These are phyloP conservation scores for Anguilla obscura DNA, from an alignment of 2,797 vertebrate species.

Conservation along the genomic window DNA sequence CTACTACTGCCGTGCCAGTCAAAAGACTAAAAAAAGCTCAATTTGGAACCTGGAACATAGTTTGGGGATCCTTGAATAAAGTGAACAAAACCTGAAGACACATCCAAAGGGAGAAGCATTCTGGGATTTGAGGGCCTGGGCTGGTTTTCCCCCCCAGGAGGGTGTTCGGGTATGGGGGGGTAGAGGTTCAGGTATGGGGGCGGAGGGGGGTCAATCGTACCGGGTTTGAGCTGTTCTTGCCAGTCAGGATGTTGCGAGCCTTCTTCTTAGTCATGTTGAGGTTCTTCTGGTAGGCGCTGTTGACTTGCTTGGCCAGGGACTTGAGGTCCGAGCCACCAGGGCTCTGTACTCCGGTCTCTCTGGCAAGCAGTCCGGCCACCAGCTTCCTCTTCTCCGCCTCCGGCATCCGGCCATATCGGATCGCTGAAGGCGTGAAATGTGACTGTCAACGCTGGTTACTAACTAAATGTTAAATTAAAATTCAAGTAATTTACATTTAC, in stretches of 20 bases:
- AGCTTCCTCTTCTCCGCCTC: conserved; percentile 97
- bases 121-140: not conserved
- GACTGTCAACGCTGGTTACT: not conserved
- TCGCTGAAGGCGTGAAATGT: conserved; percentile 70
- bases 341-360: conserved; percentile 76
- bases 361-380: conserved; percentile 87
- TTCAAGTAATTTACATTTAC: too few species aligned
- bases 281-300: conserved; percentile 93
- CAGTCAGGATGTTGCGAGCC: conserved; percentile 91
- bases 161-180: not conserved
- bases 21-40: not conserved
- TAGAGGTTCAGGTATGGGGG: not conserved
- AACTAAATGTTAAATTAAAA: not conserved
- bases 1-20: not conserved
- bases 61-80: not conserved
- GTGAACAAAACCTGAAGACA: not conserved
- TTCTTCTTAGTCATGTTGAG: conserved; percentile 99
- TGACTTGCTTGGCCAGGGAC: conserved; percentile 93
- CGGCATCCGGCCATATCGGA: conserved; percentile 97
- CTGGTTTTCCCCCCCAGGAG: not conserved
- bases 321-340: conserved; percentile 88
- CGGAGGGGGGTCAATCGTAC: conserved; percentile 57
- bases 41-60: not conserved
- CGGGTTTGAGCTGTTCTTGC: conserved; percentile 90
- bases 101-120: not conserved